Base-by-base conservation (phyloP, 2,113 vertebrate genomes). In the Orycteropus afer region DNA sequence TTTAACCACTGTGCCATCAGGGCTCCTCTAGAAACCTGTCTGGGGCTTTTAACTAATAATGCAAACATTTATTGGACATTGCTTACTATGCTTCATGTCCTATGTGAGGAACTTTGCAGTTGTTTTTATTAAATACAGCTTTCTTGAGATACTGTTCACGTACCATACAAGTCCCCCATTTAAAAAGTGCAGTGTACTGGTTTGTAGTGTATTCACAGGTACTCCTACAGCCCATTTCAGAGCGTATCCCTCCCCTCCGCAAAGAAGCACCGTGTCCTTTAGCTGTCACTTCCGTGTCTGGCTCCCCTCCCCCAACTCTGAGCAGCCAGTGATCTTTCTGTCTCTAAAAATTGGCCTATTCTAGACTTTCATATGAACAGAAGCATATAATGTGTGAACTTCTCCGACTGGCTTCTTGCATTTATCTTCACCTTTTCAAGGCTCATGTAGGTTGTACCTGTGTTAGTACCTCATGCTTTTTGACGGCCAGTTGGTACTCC, bases 111-210 rank as follows among this genome's bases (percentile, higher is more conserved):
- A 89, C 76, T 42, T 91, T 34, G 27, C 34, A 80, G 61, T n/a
- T 34, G 47, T 47, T 47, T 91, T 91, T 90, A 67, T 23, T 2
- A 59, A 76, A 55, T 69, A 34, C 1, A 29, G 47, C 42, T 71
- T 81, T 61, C 20, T 53, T 93, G 90, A 92, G 18, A 40, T 89
- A 34, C 29, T 83, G 57, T 90, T 63, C 69, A 90, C 12, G 73
- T 57, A 25, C 20, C 18, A 49, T 53, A 40, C 18, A 85, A 0
- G 69, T 93, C 6, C 51, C 40, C 40, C 57, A 90, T 80, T 86
- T 87, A 69, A 93, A 90, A 14, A 65, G 11, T 79, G 63, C 15
- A 67, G 9, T 80, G 67, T 57, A 76, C 0, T 76, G 57, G 13
- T 71, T 90, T 93, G 57, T 90, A 73, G 40, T 53, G 20, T 55